These are phyloP conservation scores for Clarias pachynema DNA, from an alignment of 2,797 vertebrate genomes.

Conservation along the genomic window DNA sequence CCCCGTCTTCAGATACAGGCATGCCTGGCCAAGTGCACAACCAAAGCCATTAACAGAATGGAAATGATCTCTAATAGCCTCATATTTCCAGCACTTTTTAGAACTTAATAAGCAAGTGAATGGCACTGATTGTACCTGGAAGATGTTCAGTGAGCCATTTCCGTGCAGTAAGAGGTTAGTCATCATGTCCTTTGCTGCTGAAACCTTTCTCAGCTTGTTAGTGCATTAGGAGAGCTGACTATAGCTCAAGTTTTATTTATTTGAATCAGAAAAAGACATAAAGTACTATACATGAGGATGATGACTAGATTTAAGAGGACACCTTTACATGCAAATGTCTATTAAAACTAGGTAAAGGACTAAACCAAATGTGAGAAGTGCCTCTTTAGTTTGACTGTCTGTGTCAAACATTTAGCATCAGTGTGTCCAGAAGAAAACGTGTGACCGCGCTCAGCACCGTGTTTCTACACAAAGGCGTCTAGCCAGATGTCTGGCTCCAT, in stretches of 20 bases:
- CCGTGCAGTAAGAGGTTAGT: constrained; percentile 28
- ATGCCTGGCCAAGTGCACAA: not conserved
- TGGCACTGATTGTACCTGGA: constrained; percentile 36
- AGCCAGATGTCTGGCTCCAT: constrained; percentile 35
- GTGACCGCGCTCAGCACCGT: constrained; percentile 20
- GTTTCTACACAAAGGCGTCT: constrained; percentile 47
- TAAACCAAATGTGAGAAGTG: not conserved
- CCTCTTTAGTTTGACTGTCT: constrained; percentile 2
- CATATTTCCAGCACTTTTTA: constrained; percentile 3
- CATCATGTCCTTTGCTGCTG: constrained; percentile 2
- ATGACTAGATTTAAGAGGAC: not conserved
- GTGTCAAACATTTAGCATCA: not conserved
- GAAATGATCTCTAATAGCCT: constrained; percentile 3
- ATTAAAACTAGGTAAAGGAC: constrained; percentile 12
- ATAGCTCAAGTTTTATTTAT: not conserved
- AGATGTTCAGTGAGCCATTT: constrained; percentile 28
- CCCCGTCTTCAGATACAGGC: not conserved
- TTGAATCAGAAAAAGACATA: not conserved
- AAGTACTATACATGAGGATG: not conserved
- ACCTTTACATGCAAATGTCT: not conserved
- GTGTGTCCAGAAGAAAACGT: constrained; percentile 22
- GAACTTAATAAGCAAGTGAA: constrained; percentile 16
- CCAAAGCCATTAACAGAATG: not conserved
- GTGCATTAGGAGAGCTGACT: not conserved
- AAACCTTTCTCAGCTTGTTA: constrained; percentile 20